Conservation (phyloP, 2,797 vertebrate species). For the Erpetoichthys calabaricus region DNA sequence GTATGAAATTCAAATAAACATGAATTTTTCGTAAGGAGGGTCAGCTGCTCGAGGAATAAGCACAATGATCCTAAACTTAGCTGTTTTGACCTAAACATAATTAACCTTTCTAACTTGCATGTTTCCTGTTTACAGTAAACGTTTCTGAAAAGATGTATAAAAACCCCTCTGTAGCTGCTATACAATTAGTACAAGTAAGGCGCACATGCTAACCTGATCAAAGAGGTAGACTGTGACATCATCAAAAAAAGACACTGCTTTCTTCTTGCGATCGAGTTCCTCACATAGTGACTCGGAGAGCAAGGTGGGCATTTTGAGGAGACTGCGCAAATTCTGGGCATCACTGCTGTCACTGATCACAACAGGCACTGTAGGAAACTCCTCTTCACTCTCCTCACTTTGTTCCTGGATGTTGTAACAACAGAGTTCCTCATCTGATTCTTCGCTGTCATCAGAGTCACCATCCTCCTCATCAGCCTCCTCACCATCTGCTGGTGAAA, state of each 20-base stretch:
- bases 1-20: no score
- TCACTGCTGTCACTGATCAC: conserved; percentile 79
- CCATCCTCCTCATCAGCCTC: conserved; percentile 61
- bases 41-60: no score
- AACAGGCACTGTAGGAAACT: conserved; percentile 59
- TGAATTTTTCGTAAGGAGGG: no score
- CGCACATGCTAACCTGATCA: conserved; percentile 83
- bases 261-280: conserved; percentile 69
- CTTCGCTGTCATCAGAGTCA: conserved; percentile 63
- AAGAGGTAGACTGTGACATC: conserved; percentile 94
- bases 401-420: conserved; percentile 72
- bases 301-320: conserved; percentile 69
- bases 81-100: no score
- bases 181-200: no score
- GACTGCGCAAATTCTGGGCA: conserved; percentile 65
- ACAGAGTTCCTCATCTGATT: conserved; percentile 66
- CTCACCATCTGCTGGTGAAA: conserved; percentile 23
- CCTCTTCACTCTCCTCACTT: conserved; percentile 82
- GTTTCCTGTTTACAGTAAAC: no score
- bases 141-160: no score
- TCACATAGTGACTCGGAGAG: conserved; percentile 42
- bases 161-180: no score
- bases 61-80: no score
- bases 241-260: conserved; percentile 88
- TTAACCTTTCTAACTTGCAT: no score